Percentiles rank a stretch among this genome's conserved stretches.
Conservation (phyloP, 2,888 invertebrate genomes). For the Brachylomia viminalis region DNA sequence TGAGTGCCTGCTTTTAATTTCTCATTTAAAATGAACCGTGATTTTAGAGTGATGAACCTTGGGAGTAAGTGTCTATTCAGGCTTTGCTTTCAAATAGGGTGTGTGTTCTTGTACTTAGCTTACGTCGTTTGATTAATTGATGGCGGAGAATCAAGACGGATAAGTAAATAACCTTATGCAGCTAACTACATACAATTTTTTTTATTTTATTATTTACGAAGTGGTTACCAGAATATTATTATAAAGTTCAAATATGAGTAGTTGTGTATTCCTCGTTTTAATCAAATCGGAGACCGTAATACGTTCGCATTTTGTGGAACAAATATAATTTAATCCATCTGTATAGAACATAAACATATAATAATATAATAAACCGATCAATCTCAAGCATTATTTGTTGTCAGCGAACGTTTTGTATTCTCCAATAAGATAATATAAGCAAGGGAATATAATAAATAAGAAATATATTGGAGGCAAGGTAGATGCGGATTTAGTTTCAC, state of each 20-base stretch:
- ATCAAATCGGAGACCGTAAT: slow-evolving; percentile 9
- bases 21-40: background rate
- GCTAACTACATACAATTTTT: background rate
- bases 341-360: background rate
- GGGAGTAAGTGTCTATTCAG: background rate
- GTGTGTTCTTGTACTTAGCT: background rate
- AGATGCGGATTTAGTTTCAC: background rate
- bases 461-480: slow-evolving; percentile 18
- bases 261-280: background rate
- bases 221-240: background rate
- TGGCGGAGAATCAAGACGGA: background rate
- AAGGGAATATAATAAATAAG: slow-evolving; percentile 35
- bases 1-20: background rate
- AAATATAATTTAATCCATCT: slow-evolving; percentile 38
- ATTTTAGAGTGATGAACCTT: background rate
- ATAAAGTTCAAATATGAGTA: background rate
- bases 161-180: background rate
- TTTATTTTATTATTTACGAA: background rate
- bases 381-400: slow-evolving; percentile 57
- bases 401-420: slow-evolving; percentile 44
- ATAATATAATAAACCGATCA: slow-evolving; percentile 59
- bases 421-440: slow-evolving; percentile 29
- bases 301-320: slow-evolving; percentile 41
- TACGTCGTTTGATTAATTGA: too few species aligned
- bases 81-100: background rate